A percentile compares a stretch with the other conserved stretches of the same genome.
phyloP scores from a whole-genome alignment of 2,113 vertebrate genomes.

The Empidonax alnorum region DNA sequence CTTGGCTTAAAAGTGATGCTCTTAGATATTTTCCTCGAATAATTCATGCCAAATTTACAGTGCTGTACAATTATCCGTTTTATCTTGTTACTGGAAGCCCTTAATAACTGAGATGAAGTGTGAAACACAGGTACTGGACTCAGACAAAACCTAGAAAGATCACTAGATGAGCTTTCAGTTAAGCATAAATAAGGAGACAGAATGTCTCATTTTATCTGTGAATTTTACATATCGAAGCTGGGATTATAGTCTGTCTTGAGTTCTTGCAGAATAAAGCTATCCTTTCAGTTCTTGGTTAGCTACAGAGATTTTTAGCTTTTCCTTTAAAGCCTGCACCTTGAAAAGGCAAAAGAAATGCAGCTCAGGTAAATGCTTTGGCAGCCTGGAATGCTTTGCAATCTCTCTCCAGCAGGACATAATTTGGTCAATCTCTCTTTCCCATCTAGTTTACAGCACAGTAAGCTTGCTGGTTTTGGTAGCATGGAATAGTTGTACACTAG shows the following conservation, averaged over 20 bases:
- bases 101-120: constrained; percentile 8
- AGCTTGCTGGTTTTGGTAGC: neutral
- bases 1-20: neutral
- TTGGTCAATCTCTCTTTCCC: neutral
- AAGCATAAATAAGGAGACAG: neutral
- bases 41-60: neutral
- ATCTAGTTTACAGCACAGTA: neutral
- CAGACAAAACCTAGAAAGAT: neutral
- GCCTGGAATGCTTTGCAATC: neutral
- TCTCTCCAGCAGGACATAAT: neutral
- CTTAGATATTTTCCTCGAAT: neutral
- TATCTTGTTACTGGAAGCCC: constrained; percentile 48
- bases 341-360: neutral
- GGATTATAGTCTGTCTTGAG: neutral
- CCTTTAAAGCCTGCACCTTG: neutral
- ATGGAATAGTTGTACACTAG: neutral
- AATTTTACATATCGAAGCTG: neutral
- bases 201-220: constrained; percentile 1
- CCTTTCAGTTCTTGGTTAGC: neutral
- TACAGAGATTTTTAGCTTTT: neutral
- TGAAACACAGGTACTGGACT: neutral
- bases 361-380: neutral
- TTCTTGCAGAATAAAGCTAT: neutral
- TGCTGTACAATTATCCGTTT: neutral
- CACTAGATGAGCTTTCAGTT: neutral